Evolutionary conservation across 2,113 vertebrate species (phyloP).

Genomic region (Lepisosteus osseus): DNA sequence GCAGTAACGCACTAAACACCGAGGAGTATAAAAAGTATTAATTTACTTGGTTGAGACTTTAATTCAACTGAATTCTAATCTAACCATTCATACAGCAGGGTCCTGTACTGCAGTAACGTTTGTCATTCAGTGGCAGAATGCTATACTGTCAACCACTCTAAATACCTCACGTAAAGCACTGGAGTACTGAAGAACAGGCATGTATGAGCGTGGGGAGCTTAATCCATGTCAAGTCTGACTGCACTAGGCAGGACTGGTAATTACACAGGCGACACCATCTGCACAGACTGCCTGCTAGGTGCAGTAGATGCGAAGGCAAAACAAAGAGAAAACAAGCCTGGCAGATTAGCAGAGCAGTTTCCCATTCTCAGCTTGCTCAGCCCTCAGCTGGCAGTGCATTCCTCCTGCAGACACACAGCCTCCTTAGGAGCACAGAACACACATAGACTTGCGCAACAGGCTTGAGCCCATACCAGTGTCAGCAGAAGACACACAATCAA

Average conservation of each 20-base stretch:
- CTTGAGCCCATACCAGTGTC: neutral
- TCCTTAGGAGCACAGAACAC: slow-evolving; percentile 17
- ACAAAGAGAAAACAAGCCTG: slow-evolving; percentile 22
- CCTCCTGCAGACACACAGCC: slow-evolving; percentile 7
- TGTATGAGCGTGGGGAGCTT: slow-evolving; percentile 18
- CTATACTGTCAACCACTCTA: too few species aligned
- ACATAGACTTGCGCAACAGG: slow-evolving; percentile 7
- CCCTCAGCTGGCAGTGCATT: neutral
- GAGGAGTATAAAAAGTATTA: too few species aligned
- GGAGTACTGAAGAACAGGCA: neutral
- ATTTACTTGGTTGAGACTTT: too few species aligned
- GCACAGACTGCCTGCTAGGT: slow-evolving; percentile 14
- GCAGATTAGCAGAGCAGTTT: slow-evolving; percentile 3
- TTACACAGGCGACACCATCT: slow-evolving; percentile 37
- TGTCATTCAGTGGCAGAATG: too few species aligned
- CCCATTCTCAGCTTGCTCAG: neutral
- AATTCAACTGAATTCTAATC: too few species aligned
- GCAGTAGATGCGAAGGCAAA: neutral
- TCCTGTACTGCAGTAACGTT: too few species aligned
- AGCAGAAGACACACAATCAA: neutral
- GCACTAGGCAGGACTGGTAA: slow-evolving; percentile 27
- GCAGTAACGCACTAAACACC: too few species aligned
- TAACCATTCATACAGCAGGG: too few species aligned
- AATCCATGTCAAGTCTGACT: slow-evolving; percentile 43
- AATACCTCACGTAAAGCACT: neutral